Percentiles rank a stretch among this genome's conserved stretches.
These are phyloP conservation scores for Suncus etruscus DNA, from an alignment of 2,113 vertebrate genomes.

Conservation along the genomic window DNA sequence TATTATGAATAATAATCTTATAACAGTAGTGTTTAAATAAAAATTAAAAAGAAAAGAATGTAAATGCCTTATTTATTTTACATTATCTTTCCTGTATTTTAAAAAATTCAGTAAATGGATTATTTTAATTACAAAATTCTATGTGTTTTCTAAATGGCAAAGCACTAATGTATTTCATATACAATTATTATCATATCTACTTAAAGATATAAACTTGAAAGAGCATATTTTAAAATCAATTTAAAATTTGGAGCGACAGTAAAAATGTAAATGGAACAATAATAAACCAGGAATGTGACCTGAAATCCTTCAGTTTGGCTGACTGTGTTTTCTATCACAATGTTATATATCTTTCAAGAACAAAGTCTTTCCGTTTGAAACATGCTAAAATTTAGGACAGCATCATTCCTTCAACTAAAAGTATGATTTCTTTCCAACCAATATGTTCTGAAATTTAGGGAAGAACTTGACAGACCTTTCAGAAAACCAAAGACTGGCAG, in stretches of 20 bases:
- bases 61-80: conserved; percentile 22
- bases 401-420: conserved; percentile 70
- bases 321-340: conserved; percentile 52
- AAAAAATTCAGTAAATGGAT: neutral
- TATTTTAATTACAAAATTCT: neutral
- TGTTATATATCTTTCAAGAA: conserved; percentile 70
- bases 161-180: conserved; percentile 20
- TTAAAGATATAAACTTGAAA: conserved; percentile 48
- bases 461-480: conserved; percentile 73
- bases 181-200: conserved; percentile 16
- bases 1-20: too few relatives aligned
- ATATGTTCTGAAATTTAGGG: conserved; percentile 74
- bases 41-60: too few relatives aligned
- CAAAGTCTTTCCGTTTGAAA: conserved; percentile 72
- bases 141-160: conserved; percentile 16
- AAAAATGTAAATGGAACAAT: conserved; percentile 21
- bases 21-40: too few relatives aligned
- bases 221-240: conserved; percentile 25
- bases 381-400: conserved; percentile 64
- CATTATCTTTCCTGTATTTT: conserved; percentile 13
- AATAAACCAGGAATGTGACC: conserved; percentile 49
- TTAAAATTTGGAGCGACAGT: neutral
- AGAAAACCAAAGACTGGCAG: conserved; percentile 59
- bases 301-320: conserved; percentile 46
- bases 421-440: conserved; percentile 65